Evolutionary conservation across 2,888 invertebrate species (phyloP).

Genomic region (Xylota sylvarum): DNA sequence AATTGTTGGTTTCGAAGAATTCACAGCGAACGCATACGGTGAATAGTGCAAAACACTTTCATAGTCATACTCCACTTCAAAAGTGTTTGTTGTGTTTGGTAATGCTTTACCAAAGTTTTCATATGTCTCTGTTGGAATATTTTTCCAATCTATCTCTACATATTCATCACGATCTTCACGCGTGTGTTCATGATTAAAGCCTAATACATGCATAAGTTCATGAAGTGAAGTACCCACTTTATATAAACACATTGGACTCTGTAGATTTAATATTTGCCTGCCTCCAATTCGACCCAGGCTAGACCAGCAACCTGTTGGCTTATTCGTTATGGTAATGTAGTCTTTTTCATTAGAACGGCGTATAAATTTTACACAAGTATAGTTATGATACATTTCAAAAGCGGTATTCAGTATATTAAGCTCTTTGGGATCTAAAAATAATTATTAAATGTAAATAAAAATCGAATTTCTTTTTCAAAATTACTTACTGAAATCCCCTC

Average conservation of each 20-base stretch:
- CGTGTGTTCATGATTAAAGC: conserved; percentile 92
- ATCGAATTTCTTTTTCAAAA: background rate
- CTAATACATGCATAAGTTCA: conserved; percentile 90
- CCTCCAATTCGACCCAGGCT: conserved; percentile 88
- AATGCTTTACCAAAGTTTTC: conserved; percentile 89
- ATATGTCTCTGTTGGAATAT: conserved; percentile 86
- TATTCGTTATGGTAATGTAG: conserved; percentile 88
- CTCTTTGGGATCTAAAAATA: conserved; percentile 35
- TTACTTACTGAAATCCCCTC: conserved; percentile 87
- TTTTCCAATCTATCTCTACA: conserved; percentile 82
- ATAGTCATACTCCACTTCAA: conserved; percentile 59
- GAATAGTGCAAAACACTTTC: conserved; percentile 68
- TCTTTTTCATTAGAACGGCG: conserved; percentile 86
- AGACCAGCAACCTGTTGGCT: conserved; percentile 90
- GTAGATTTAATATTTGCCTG: conserved; percentile 74
- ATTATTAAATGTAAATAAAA: background rate
- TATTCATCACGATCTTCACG: conserved; percentile 89
- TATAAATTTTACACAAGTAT: conserved; percentile 89
- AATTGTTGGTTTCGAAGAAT: conserved; percentile 51
- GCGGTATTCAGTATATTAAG: conserved; percentile 82
- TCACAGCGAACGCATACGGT: conserved; percentile 47
- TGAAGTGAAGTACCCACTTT: conserved; percentile 90
- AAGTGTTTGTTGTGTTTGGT: conserved; percentile 80
- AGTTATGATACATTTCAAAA: conserved; percentile 89
- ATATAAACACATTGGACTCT: conserved; percentile 86